Percentiles rank a stretch among this genome's conserved stretches.
Conservation (phyloP, 2,797 vertebrate genomes). For the Platalea minor region DNA sequence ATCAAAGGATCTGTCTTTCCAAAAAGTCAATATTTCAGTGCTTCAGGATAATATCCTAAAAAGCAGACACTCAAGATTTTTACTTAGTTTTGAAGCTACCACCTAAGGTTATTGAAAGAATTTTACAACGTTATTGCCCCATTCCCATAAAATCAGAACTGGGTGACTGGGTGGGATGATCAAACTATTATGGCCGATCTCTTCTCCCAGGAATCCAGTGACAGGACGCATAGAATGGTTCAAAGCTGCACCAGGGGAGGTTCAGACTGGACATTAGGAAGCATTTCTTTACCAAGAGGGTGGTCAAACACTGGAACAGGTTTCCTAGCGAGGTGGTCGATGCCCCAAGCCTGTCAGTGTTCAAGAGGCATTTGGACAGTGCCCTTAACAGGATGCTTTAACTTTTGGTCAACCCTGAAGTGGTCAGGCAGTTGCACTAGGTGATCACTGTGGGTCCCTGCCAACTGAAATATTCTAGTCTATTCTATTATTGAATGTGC, state of each 20-base stretch:
- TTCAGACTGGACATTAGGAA: background rate
- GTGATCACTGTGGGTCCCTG: background rate
- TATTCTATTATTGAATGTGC: background rate
- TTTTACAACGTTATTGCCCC: background rate
- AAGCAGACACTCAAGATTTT: background rate
- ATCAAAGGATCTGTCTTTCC: background rate
- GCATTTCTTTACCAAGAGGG: background rate
- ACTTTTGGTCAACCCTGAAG: background rate
- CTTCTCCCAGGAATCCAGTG: background rate
- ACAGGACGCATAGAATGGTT: fast-evolving
- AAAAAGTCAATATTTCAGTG: background rate
- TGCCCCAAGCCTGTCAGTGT: background rate
- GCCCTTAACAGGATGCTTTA: background rate
- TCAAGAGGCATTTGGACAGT: background rate
- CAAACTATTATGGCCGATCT: background rate
- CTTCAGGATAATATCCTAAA: background rate
- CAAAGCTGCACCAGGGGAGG: background rate
- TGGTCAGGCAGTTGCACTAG: background rate
- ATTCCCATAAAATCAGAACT: background rate
- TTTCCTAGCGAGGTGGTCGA: background rate
- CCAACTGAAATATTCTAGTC: background rate
- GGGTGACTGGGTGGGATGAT: background rate
- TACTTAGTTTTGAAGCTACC: background rate
- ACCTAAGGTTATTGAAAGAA: background rate
- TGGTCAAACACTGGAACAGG: background rate